These are phyloP conservation scores for Abramis brama DNA, from an alignment of 2,113 vertebrate species.

Conservation along the genomic window DNA sequence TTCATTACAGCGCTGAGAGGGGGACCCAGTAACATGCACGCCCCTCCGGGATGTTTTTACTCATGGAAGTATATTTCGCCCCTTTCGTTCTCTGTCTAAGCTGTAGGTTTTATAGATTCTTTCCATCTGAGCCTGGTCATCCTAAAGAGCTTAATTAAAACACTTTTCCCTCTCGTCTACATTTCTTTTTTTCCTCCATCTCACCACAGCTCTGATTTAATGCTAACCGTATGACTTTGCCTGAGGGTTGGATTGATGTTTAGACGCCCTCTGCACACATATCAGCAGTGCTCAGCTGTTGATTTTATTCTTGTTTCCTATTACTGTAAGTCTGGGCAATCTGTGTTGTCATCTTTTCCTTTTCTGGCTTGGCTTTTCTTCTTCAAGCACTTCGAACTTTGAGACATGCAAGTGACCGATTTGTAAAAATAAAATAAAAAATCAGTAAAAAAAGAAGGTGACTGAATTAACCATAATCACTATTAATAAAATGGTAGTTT, in stretches of 20 bases:
- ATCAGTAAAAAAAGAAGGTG: too few relatives aligned
- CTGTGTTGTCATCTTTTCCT: slow-evolving; percentile 23
- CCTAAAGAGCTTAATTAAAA: slow-evolving; percentile 76
- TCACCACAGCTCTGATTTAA: slow-evolving; percentile 65
- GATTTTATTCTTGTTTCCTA: background rate
- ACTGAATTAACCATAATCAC: too few relatives aligned
- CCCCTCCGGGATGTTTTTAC: slow-evolving; percentile 62
- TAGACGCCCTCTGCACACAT: slow-evolving; percentile 68
- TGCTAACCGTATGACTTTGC: slow-evolving; percentile 68
- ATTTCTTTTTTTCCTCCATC: slow-evolving; percentile 58
- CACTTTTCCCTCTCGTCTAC: slow-evolving; percentile 60
- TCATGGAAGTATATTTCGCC: slow-evolving; percentile 32
- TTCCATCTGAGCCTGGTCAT: slow-evolving; percentile 86
- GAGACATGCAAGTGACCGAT: background rate
- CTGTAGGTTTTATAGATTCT: slow-evolving; percentile 59
- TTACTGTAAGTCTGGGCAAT: slow-evolving; percentile 16
- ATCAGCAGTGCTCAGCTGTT: slow-evolving; percentile 70
- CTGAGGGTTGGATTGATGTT: slow-evolving; percentile 71
- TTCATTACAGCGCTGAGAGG: slow-evolving; percentile 56
- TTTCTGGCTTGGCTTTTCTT: background rate
- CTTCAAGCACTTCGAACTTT: background rate
- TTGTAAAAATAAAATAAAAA: background rate
- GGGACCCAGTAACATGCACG: slow-evolving; percentile 54
- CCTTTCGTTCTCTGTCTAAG: slow-evolving; percentile 54
- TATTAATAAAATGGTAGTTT: too few relatives aligned